Conservation (phyloP, 2,113 vertebrate species). For the Acrocephalus arundinaceus region DNA sequence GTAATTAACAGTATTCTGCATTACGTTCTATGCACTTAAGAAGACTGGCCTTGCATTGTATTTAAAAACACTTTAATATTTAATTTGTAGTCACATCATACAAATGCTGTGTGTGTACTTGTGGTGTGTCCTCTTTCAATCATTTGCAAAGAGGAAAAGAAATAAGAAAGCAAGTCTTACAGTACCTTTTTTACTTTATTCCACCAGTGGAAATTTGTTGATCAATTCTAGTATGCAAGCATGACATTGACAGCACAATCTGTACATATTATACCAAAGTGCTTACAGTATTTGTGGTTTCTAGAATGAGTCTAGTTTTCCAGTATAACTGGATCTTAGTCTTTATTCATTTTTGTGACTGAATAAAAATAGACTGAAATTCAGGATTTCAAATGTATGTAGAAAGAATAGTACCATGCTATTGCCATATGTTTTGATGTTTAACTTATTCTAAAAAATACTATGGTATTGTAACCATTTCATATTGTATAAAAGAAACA, state of each 20-base stretch:
- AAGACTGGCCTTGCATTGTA: slow-evolving; percentile 62
- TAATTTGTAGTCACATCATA: slow-evolving; percentile 66
- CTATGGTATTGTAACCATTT: slow-evolving; percentile 47
- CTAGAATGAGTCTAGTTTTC: slow-evolving; percentile 39
- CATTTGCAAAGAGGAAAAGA: neutral
- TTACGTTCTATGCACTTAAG: slow-evolving; percentile 73
- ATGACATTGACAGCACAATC: slow-evolving; percentile 24
- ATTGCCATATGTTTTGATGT: slow-evolving; percentile 65
- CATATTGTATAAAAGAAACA: slow-evolving; percentile 49
- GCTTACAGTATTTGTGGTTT: slow-evolving; percentile 62
- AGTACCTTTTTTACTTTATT: neutral
- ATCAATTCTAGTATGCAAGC: slow-evolving; percentile 2
- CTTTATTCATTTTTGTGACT: slow-evolving; percentile 56
- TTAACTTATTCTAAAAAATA: slow-evolving; percentile 78
- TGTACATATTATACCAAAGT: slow-evolving; percentile 56
- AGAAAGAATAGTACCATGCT: slow-evolving; percentile 60
- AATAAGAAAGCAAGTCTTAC: neutral
- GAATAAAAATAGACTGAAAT: slow-evolving; percentile 48
- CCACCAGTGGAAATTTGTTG: neutral
- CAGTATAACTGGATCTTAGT: slow-evolving; percentile 55
- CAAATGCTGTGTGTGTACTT: slow-evolving; percentile 22
- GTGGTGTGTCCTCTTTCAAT: slow-evolving; percentile 19
- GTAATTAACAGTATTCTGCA: slow-evolving; percentile 68
- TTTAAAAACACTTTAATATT: slow-evolving; percentile 71
- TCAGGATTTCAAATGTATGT: slow-evolving; percentile 49